Evolutionary conservation across 2,888 invertebrate species (phyloP), one percentile per base, ranked within the genome.

Genomic region (Clepsis dumicolana): DNA sequence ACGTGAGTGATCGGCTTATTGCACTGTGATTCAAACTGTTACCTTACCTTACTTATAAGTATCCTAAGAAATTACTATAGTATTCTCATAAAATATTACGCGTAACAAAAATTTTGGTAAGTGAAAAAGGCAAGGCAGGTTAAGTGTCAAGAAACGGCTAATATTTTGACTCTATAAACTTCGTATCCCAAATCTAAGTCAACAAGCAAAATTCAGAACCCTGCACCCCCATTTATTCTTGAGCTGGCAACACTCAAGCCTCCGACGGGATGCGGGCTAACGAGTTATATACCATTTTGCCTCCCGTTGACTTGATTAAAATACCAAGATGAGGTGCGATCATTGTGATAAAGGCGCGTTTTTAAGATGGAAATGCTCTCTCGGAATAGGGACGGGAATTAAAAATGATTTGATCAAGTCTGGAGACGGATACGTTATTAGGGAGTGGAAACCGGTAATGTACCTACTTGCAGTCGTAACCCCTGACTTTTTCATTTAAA

Each of bases 221-320:
- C 12, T 56, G 29, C 50, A 57, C 44, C 57, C 14, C 18, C 27
- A 38, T 50, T 56, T 27, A 59, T 32, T 50, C 21, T 8, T 18
- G 53, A 61, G 61, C 66, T 62, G 56, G 66, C 62, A 65, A 32
- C 53, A 24, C 61, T 50, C 16, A 14, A 32, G 65, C 50, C 62
- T 29, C 52, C 44, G 16, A n/a, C 66, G 27, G 66, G 53, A 64
- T 67, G 44, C 41, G 68, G 71, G 71, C 62, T 68, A 71, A 71
- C 68, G 71, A 71, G 71, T 68, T 63, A 64, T 72, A 75, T 77
- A 71, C 73, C 74, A 77, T 80, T 81, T 80, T 76, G 76, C 70
- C 76, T 75, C 72, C 52, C 72, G 60, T 67, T 66, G 71, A 73
- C 81, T 83, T 82, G 82, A 83, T 82, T 82, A 81, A 81, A 82